Percentiles rank a stretch among this genome's conserved stretches.
Evolutionary conservation across 2,888 invertebrate species (phyloP).

Genomic region (Dicranocentrus wangi): DNA sequence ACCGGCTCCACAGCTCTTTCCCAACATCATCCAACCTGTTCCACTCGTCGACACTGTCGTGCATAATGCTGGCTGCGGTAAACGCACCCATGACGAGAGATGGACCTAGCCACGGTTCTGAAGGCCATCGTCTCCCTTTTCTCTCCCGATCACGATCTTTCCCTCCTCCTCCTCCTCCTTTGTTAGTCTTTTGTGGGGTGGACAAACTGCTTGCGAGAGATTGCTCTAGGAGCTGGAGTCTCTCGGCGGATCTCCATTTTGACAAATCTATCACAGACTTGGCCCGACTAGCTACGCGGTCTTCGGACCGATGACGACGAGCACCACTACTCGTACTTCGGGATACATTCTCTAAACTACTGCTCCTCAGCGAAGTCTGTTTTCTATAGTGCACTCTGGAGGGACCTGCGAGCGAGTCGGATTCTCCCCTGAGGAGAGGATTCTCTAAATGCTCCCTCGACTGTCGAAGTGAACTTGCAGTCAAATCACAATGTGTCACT

Average conservation of each 20-base stretch:
- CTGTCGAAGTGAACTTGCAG: slow-evolving; percentile 18
- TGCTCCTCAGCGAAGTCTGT: slow-evolving; percentile 29
- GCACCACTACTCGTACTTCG: slow-evolving; percentile 14
- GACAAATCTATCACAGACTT: slow-evolving; percentile 51
- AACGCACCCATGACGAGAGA: slow-evolving; percentile 44
- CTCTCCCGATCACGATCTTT: not conserved
- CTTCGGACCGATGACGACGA: slow-evolving; percentile 30
- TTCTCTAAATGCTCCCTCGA: slow-evolving; percentile 13
- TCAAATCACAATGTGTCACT: slow-evolving; percentile 61
- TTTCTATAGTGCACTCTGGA: not conserved
- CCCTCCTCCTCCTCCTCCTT: not conserved
- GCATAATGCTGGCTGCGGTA: slow-evolving; percentile 33
- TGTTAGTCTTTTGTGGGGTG: not conserved
- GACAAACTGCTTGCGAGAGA: not conserved
- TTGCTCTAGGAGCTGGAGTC: slow-evolving; percentile 25
- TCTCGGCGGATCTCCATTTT: slow-evolving; percentile 31
- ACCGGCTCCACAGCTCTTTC: slow-evolving; percentile 31
- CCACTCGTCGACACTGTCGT: slow-evolving; percentile 34
- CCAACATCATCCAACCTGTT: slow-evolving; percentile 33
- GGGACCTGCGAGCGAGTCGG: not conserved
- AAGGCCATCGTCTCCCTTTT: slow-evolving; percentile 37
- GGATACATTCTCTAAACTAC: slow-evolving; percentile 46
- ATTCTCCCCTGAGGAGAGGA: not conserved
- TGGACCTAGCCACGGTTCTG: slow-evolving; percentile 51
- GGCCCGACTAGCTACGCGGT: slow-evolving; percentile 33